These are phyloP conservation scores for Argyresthia goedartella DNA, from an alignment of 2,888 invertebrate species.

Conservation along the genomic window DNA sequence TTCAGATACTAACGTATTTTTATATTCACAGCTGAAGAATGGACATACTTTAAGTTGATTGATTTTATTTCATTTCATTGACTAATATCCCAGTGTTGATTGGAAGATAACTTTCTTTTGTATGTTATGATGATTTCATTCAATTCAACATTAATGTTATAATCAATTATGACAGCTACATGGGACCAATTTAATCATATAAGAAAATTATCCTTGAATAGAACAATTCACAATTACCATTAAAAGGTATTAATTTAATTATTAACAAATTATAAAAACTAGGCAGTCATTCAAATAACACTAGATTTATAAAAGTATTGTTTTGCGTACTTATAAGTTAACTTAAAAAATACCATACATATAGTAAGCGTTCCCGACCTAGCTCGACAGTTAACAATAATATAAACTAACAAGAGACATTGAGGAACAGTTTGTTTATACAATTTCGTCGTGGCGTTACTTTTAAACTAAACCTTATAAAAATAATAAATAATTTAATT, in stretches of 20 bases:
- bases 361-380: constrained; percentile 62
- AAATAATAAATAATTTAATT: constrained; percentile 2
- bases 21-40: constrained; percentile 62
- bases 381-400: constrained; percentile 40
- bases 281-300: constrained; percentile 67
- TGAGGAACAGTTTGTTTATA: constrained; percentile 1
- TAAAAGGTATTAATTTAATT: too few species aligned
- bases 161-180: too few species aligned
- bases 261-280: constrained; percentile 54
- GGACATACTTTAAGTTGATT: constrained; percentile 32
- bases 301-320: constrained; percentile 38
- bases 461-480: background rate
- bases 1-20: constrained; percentile 35
- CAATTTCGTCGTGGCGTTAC: background rate
- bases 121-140: too few species aligned
- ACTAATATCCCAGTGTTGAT: constrained; percentile 50
- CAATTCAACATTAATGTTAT: too few species aligned
- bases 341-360: constrained; percentile 45
- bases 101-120: too few species aligned
- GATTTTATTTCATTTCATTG: constrained; percentile 28
- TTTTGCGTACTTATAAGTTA: background rate
- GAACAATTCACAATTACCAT: constrained; percentile 43
- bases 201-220: constrained; percentile 20
- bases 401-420: constrained; percentile 3
- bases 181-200: too few species aligned